Evolutionary conservation across 2,113 vertebrate species (phyloP).

Genomic region (Pomatorhinus ruficollis): DNA sequence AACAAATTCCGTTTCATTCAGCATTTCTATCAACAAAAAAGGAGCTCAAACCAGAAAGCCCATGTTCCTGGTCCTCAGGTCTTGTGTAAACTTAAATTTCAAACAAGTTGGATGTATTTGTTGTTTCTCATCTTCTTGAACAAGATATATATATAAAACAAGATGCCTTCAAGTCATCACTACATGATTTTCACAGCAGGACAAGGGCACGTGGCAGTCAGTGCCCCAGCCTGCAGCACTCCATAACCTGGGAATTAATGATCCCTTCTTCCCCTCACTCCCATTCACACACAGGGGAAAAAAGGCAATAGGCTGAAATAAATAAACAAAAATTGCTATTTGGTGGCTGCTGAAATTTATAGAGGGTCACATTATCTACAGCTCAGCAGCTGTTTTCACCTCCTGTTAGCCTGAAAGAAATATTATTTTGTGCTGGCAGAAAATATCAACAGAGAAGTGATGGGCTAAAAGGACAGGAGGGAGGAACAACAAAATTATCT

Average conservation of each 20-base stretch:
- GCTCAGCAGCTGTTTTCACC: neutral
- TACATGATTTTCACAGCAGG: neutral
- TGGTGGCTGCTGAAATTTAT: neutral
- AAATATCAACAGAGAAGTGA: neutral
- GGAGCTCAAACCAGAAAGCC: neutral
- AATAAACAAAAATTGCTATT: neutral
- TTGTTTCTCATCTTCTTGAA: neutral
- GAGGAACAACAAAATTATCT: neutral
- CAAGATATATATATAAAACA: neutral
- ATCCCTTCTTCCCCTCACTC: neutral
- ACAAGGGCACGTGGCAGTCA: neutral
- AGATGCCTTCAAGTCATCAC: neutral
- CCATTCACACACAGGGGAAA: neutral
- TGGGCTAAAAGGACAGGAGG: neutral
- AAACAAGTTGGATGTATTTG: neutral
- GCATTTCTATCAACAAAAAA: neutral
- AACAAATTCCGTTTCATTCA: neutral
- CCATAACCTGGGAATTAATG: neutral
- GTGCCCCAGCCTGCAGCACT: neutral
- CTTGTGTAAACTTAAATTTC: neutral
- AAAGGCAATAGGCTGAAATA: neutral
- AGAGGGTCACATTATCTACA: neutral
- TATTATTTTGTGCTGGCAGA: neutral
- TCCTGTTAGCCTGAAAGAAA: neutral
- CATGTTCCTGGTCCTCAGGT: neutral